These are phyloP conservation scores for Cantharis flavilabris DNA, from an alignment of 2,888 invertebrate species.

Conservation along the genomic window DNA sequence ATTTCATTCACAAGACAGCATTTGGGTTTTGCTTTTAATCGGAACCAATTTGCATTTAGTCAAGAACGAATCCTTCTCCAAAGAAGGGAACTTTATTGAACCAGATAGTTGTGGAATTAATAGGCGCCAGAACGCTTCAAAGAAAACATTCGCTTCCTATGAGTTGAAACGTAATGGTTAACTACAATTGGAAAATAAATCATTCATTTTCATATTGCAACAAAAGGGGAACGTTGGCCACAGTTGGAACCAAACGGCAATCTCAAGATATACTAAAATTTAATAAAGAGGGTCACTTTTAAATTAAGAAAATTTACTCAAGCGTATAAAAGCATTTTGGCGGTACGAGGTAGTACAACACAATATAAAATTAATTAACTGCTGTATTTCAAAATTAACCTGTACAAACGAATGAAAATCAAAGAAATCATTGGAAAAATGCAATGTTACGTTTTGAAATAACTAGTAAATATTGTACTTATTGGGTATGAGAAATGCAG, in stretches of 20 bases:
- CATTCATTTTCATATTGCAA: background rate
- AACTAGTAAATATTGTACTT: background rate
- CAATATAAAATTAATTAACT: too few species aligned
- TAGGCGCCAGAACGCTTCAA: background rate
- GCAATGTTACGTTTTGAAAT: background rate
- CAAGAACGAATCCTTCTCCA: background rate
- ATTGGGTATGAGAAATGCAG: background rate
- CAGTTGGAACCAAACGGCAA: background rate
- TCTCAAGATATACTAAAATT: background rate
- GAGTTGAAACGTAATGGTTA: background rate
- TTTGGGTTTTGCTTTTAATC: background rate
- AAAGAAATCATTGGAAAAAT: background rate
- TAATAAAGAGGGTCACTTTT: background rate
- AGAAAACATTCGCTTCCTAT: background rate
- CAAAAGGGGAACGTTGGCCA: background rate
- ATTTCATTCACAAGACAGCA: conserved; percentile 1
- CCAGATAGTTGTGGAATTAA: background rate
- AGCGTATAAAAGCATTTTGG: background rate
- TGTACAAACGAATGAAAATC: too few species aligned
- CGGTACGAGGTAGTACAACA: background rate
- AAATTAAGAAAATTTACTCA: background rate
- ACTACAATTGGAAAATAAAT: conserved; percentile 1
- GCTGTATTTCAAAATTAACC: too few species aligned
- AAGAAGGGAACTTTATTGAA: background rate
- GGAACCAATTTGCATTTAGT: conserved; percentile 1